Conservation (phyloP, 2,888 invertebrate species). For the Clepsis dumicolana region DNA sequence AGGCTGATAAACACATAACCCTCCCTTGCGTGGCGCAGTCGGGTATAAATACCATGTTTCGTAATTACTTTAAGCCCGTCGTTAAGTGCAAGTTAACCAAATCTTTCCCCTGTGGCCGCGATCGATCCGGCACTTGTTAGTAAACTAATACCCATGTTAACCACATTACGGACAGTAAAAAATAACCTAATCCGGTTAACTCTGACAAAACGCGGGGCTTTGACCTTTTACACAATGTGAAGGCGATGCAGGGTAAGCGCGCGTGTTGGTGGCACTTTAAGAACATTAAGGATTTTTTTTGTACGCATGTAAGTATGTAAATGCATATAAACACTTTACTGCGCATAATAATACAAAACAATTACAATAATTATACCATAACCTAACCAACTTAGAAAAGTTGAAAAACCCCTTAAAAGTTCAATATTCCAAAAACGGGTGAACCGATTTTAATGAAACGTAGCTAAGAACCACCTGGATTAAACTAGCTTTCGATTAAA, state of each 20-base stretch:
- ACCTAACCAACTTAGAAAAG: no score
- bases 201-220: constrained; percentile 60
- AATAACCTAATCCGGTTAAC: constrained; percentile 62
- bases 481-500: no score
- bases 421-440: no score
- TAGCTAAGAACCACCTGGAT: no score
- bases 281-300: background rate
- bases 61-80: background rate
- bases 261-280: constrained; percentile 47
- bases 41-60: background rate
- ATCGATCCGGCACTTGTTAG: constrained; percentile 31
- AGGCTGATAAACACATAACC: no score
- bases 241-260: constrained; percentile 52
- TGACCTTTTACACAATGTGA: constrained; percentile 53
- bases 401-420: no score
- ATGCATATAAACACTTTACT: no score
- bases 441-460: no score
- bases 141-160: constrained; percentile 48
- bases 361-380: no score
- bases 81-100: constrained; percentile 10
- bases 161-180: constrained; percentile 54
- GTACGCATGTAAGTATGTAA: no score
- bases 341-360: no score
- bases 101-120: background rate
- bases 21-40: no score